Conservation (phyloP, 2,888 invertebrate genomes). For the Quadriops clusia region DNA sequence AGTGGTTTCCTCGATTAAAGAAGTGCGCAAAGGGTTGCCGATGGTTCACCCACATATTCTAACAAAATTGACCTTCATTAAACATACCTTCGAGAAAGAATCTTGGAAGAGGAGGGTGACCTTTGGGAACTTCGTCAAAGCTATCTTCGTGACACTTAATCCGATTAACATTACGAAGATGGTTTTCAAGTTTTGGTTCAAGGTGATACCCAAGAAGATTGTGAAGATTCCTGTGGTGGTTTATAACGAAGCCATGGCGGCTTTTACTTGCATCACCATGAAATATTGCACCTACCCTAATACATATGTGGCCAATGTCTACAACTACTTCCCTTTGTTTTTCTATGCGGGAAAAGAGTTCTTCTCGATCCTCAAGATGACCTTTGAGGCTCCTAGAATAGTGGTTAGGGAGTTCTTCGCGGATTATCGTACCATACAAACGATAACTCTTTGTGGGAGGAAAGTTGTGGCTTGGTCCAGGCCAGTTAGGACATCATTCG, state of each 20-base stretch:
- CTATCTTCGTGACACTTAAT: slow-evolving; percentile 34
- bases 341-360: slow-evolving; percentile 36
- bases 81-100: slow-evolving; percentile 28
- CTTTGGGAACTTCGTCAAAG: slow-evolving; percentile 27
- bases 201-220: slow-evolving; percentile 12
- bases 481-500: slow-evolving; percentile 44
- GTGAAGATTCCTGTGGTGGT: slow-evolving; percentile 32
- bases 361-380: slow-evolving; percentile 32
- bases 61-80: slow-evolving; percentile 38
- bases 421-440: slow-evolving; percentile 44
- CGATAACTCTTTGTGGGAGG: slow-evolving; percentile 55
- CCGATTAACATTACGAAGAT: slow-evolving; percentile 32
- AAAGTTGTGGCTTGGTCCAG: slow-evolving; percentile 65
- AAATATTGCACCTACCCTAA: slow-evolving; percentile 32
- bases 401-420: slow-evolving; percentile 48
- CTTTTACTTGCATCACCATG: slow-evolving; percentile 29
- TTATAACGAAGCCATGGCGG: slow-evolving; percentile 35
- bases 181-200: slow-evolving; percentile 30
- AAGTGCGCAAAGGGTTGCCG: slow-evolving; percentile 45
- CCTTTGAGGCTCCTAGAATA: slow-evolving; percentile 40
- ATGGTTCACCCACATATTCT: slow-evolving; percentile 36
- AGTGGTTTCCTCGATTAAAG: slow-evolving; percentile 49
- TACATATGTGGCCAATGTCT: slow-evolving; percentile 29
- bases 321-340: slow-evolving; percentile 37
- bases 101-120: slow-evolving; percentile 26